Evolutionary conservation across 2,888 invertebrate genomes (phyloP).

Genomic region (Anthophora plumipes): DNA sequence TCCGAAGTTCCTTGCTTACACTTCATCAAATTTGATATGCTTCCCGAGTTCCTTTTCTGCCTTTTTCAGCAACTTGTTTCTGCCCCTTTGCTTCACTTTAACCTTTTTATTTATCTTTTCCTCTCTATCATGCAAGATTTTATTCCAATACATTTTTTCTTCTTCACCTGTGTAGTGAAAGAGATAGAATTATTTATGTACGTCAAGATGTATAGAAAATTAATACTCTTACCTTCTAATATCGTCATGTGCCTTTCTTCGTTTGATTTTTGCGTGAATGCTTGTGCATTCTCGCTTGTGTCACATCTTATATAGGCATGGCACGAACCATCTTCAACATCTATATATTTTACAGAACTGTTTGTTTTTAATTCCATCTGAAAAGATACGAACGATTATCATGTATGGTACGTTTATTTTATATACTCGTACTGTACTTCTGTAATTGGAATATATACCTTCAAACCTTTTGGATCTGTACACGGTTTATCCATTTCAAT

Average conservation of each 20-base stretch:
- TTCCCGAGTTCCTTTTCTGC: constrained; percentile 89
- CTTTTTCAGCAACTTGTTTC: constrained; percentile 87
- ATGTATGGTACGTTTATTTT: neutral
- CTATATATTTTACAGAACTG: constrained; percentile 91
- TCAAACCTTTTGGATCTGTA: constrained; percentile 88
- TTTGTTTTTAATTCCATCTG: constrained; percentile 88
- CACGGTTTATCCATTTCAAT: constrained; percentile 89
- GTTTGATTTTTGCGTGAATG: constrained; percentile 80
- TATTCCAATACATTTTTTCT: constrained; percentile 92
- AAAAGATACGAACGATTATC: constrained; percentile 70
- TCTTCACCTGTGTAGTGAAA: constrained; percentile 87
- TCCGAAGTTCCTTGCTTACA: constrained; percentile 61
- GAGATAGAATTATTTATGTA: constrained; percentile 77
- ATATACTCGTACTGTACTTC: neutral
- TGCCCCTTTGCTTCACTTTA: constrained; percentile 86
- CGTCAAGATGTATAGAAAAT: constrained; percentile 78
- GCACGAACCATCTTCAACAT: constrained; percentile 90
- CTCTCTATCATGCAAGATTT: constrained; percentile 88
- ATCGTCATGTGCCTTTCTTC: constrained; percentile 80
- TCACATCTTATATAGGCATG: constrained; percentile 89
- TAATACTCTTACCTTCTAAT: constrained; percentile 81
- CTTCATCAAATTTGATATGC: constrained; percentile 90
- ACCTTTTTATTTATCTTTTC: constrained; percentile 85
- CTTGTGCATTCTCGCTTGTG: constrained; percentile 85
- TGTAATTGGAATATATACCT: constrained; percentile 85